Evolutionary conservation across 2,797 vertebrate genomes (phyloP), one percentile per base, ranked within the genome.

Genomic region (Varecia variegata): DNA sequence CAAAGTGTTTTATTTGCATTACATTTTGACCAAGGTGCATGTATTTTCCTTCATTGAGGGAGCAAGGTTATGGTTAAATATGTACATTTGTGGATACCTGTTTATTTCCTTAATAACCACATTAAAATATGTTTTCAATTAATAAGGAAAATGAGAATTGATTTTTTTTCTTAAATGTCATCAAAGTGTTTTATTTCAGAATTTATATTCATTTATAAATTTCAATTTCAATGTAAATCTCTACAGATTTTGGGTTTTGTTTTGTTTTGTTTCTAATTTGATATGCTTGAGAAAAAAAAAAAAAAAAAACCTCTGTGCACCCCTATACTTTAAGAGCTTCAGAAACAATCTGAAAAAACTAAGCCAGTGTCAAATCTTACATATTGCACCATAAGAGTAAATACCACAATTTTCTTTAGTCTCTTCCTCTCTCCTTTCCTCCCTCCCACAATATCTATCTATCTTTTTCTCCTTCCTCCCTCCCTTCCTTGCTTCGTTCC

Each of bases 161-260:
- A 71, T 5, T 4, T 70, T 43, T 76, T 77, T 79, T 82, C 27
- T 85, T 77, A 54, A 82, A 25, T 81, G 3, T 15, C 38, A 95
- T 80, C 17, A 50, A 32, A 74, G 23, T 84, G 1, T 8, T 83
- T 80, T 91, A 52, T 40, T 68, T 70, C 54, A 74, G 17, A 93
- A 47, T 70, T 77, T 89, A 50, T 27, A 67, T 54, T 83, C 40
- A 13, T 40, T 43, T 95, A 87, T 70, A 3, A 0, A 85, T 93
- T 94, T 90, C 27, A 47, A 43, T 79, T 83, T 88, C 23, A 83
- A 50, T 83, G 67, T 79, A 9, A 32, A 71, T 89, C 11, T 70
- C 27, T 56, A 84, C 5, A 73, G 7, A 1, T 0, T 58, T 58
- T 88, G 32, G 3, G 4, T 79, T 67, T 54, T n/a, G 20, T 30